phyloP scores from a whole-genome alignment of 1,140 invertebrate genomes.

The Hyphantria cunea region DNA sequence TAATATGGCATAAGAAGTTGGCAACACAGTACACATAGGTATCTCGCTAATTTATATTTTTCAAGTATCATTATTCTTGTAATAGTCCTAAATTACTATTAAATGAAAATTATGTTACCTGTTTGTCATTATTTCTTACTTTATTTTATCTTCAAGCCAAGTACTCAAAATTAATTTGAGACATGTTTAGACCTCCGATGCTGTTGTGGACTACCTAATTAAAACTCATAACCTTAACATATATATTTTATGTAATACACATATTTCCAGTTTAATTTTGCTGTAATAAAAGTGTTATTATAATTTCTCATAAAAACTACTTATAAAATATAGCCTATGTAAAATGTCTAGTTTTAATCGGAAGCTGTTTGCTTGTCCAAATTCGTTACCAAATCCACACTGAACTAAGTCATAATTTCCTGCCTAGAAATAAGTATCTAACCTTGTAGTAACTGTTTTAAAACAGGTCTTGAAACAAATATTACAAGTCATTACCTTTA shows the following conservation, averaged over 20 bases:
- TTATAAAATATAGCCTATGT: neutral
- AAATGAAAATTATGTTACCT: conserved; percentile 40
- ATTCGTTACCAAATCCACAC: neutral
- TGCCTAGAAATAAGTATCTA: neutral
- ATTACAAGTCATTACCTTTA: neutral
- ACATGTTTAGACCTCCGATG: conserved; percentile 5
- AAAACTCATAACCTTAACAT: neutral
- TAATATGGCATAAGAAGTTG: no score
- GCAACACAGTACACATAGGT: no score
- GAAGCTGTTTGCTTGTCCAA: neutral
- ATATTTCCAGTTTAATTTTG: neutral
- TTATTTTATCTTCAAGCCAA: conserved; percentile 37
- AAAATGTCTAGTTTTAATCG: neutral
- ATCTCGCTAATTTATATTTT: no score
- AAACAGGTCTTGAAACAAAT: neutral
- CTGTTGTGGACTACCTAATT: conserved; percentile 5
- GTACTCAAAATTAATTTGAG: conserved; percentile 31
- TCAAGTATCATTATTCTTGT: neutral
- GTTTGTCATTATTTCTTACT: conserved; percentile 25
- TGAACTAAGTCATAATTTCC: neutral
- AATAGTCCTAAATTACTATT: neutral
- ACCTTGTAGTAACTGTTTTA: neutral
- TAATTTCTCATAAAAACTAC: neutral
- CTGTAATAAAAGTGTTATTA: conserved; percentile 6
- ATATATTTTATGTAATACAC: neutral